A percentile compares a stretch with the other conserved stretches of the same genome.
Conservation (phyloP, 2,113 vertebrate species). For the Zosterops pallidus region DNA sequence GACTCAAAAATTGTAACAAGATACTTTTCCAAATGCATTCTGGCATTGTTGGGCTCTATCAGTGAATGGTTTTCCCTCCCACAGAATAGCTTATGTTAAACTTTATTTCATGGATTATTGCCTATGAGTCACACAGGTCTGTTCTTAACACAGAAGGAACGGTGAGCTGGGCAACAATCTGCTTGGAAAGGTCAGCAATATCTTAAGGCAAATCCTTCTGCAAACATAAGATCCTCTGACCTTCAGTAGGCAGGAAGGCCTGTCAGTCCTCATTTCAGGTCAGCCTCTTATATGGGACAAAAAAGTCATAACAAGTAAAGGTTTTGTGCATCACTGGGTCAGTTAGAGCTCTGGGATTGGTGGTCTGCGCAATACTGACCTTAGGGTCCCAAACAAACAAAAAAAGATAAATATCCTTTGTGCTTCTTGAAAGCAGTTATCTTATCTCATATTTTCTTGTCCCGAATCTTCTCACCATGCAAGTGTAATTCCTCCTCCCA, state of each 20-base stretch:
- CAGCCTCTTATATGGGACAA: conserved; percentile 1
- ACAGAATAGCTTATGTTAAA: background rate
- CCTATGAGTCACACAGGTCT: conserved; percentile 26
- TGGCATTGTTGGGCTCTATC: background rate
- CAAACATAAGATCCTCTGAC: conserved; percentile 53
- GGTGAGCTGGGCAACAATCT: background rate
- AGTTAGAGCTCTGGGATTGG: background rate
- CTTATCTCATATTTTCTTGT: background rate
- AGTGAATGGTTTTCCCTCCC: background rate
- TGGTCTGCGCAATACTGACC: background rate
- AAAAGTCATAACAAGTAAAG: conserved; percentile 8
- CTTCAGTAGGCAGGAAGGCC: conserved; percentile 39
- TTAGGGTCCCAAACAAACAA: background rate
- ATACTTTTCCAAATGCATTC: background rate
- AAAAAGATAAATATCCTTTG: background rate
- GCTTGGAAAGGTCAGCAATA: conserved; percentile 75
- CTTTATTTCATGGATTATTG: background rate
- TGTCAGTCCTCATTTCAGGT: conserved; percentile 71
- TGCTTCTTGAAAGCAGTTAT: background rate
- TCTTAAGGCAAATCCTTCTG: conserved; percentile 72
- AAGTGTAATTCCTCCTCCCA: background rate
- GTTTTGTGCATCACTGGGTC: background rate
- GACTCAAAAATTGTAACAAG: background rate
- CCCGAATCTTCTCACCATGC: background rate
- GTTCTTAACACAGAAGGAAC: conserved; percentile 4